Base-by-base conservation (phyloP, 2,113 vertebrate genomes). In the Paramisgurnus dabryanus region DNA sequence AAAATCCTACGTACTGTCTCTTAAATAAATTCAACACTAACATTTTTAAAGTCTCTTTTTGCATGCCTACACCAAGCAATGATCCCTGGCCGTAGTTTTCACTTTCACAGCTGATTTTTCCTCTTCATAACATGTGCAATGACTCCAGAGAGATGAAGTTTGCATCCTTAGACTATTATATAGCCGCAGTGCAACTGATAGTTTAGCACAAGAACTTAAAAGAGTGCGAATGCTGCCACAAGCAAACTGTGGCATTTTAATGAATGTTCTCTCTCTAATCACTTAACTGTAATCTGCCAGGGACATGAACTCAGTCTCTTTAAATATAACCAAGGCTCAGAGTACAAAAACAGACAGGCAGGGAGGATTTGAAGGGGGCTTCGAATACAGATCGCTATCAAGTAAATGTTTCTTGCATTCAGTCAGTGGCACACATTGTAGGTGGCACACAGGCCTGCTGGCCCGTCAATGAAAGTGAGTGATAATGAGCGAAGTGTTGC, bases 401-500 rank as follows among this genome's bases (percentile, higher is more conserved):
- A 75, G 43, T 41, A 22, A 40, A 50, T 66, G 65, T 67, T 79
- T 79, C n/a, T 45, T 45, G 41, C 58, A 11, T 68, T 74, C 53
- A 74, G 68, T n/a, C 22, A 22, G n/a, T 6, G 4, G 18, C 4
- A 15, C n/a, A 12, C 1, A 47, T 55, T 11, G 22, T 34, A 34
- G 27, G 27, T 34, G 47, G 55, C 50, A 50, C 65, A 49, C 47
- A 34, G 43, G 17, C 17, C n/a, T 50, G 41, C 13, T 78, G 79
- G 72, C 67, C 67, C 67, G 17, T 64, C 61, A 63, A 74, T 55
- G 61, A 79, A 84, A 76, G 47, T 27, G 57, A 67, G 82, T 64
- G 12, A 18, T 84, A 84, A 86, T 80, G 64, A 82, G 80, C 61
- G 22, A 60, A 72, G 60, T 68, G 68, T 63, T 50, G 69, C 78